Evolutionary conservation across 2,888 invertebrate species (phyloP), one percentile per base, ranked within the genome.

Genomic region (Apantesis nais): DNA sequence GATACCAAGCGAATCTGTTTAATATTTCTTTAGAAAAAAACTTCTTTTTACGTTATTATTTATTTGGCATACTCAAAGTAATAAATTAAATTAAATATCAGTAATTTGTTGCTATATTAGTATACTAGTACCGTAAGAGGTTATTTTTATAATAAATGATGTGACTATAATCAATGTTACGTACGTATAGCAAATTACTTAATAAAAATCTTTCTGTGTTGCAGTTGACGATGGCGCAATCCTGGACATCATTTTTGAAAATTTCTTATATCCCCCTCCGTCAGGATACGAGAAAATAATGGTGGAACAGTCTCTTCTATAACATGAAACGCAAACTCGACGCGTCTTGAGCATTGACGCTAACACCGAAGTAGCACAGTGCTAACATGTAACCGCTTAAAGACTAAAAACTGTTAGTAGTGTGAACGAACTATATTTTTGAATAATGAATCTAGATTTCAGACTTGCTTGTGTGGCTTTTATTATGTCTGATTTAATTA

Each of bases 161-260:
- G 4, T n/a, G 14, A 58, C 16, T 65, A n/a, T n/a, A n/a, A n/a
- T n/a, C n/a, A n/a, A n/a, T n/a, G n/a, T n/a, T n/a, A n/a, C n/a
- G 22, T 34, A n/a, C n/a, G 12, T 5, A 22, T 34, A 34, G 29
- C 25, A 29, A 63, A 63, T 19, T 19, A 41, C 12, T 16, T 29
- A 39, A 34, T 62, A 9, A 52, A 22, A 8, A n/a, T 62, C 14
- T 62, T 39, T 39, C 60, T 65, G 55, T 63, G 34, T 86, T 96
- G 72, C 95, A 98, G 99, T 99, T 86, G 99, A 99, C 86, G 99
- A 99, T 90, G 99, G 99, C 79, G 99, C 99, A 41, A 99, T 99
- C 82, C 91, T 99, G 93, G 99, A 99, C 92, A 97, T 99, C 78
- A 97, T 98, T 85, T 96, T 99, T 90, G 98, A 98, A 82, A 97